phyloP scores from a whole-genome alignment of 2,888 invertebrate species.

The Junonia oenone region DNA sequence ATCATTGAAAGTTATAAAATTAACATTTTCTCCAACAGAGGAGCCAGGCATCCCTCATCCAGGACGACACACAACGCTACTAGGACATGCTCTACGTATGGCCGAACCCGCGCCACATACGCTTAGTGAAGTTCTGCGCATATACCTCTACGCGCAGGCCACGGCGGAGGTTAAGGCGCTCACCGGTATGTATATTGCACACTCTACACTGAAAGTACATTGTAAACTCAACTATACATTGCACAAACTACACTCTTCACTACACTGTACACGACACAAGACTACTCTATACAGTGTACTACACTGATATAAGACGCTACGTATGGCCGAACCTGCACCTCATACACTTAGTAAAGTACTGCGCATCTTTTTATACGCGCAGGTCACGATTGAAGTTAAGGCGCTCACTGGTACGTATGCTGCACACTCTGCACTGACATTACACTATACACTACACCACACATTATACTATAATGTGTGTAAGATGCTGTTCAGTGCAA shows the following conservation, averaged over 20 bases:
- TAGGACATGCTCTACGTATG: constrained; percentile 94
- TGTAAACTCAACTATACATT: background rate
- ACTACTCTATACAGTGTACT: background rate
- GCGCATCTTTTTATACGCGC: constrained; percentile 93
- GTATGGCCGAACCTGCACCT: constrained; percentile 95
- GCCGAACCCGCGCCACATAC: constrained; percentile 96
- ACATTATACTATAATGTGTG: no score
- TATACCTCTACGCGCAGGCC: constrained; percentile 94
- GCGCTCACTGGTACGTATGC: constrained; percentile 87
- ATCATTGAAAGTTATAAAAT: no score
- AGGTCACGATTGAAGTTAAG: constrained; percentile 92
- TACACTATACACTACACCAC: background rate
- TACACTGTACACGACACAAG: background rate
- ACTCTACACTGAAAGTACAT: background rate
- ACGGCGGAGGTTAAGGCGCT: constrained; percentile 91
- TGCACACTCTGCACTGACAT: background rate
- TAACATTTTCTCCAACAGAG: constrained; percentile 74
- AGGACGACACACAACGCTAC: constrained; percentile 91
- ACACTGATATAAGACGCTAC: no score
- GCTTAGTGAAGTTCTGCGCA: constrained; percentile 93
- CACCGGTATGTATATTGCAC: no score
- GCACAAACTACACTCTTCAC: background rate
- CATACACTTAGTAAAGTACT: constrained; percentile 95
- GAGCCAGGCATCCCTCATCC: constrained; percentile 96
- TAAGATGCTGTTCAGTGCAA: background rate